Evolutionary conservation across 2,797 vertebrate genomes (phyloP), one percentile per base, ranked within the genome.

Genomic region (Sebastes melanostomus): DNA sequence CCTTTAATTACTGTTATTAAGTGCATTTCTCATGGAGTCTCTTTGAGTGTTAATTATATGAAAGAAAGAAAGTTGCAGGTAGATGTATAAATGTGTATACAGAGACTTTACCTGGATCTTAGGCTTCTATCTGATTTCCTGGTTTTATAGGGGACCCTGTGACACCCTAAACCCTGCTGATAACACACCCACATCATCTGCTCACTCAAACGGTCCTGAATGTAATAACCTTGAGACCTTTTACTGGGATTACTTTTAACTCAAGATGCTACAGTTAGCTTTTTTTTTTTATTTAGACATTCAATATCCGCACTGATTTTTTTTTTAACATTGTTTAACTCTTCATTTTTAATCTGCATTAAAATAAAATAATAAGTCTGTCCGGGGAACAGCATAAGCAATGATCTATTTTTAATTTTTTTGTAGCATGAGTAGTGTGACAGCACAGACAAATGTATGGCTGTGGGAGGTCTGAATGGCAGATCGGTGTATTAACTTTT

Each of bases 1-100:
- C 7, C 60, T 77, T 75, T 89, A 90, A 92, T 92, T 88, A 92
- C 86, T 91, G 82, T 92, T 86, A 84, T 91, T 72, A 74, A 77
- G 66, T 55, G 22, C 71, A 84, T 85, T 90, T 92, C 81, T 91
- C 81, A 81, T 36, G 68, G 82, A 89, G 82, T 63, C 78, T 69
- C 77, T 81, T 71, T 85, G 76, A 86, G 42, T 61, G 79, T 83
- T 92, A 89, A 93, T 93, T 86, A 83, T 84, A 86, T 80, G 56
- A 63, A n/a, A 73, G 32, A 66, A 18, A 63, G 25, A 67, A 18
- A 27, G 7, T 10, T 25, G 30, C 8, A 42, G 12, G 18, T 63
- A 38, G 25, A 34, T 34, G 58, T 68, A 22, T 38, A 27, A 27
- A 54, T 25, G 61, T 72, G 32, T 50, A 22, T 18, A 20, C 13